Percentiles rank a stretch among this genome's conserved stretches.
Evolutionary conservation across 1,140 invertebrate species (phyloP).

Genomic region (Metopolophium dirhodum): DNA sequence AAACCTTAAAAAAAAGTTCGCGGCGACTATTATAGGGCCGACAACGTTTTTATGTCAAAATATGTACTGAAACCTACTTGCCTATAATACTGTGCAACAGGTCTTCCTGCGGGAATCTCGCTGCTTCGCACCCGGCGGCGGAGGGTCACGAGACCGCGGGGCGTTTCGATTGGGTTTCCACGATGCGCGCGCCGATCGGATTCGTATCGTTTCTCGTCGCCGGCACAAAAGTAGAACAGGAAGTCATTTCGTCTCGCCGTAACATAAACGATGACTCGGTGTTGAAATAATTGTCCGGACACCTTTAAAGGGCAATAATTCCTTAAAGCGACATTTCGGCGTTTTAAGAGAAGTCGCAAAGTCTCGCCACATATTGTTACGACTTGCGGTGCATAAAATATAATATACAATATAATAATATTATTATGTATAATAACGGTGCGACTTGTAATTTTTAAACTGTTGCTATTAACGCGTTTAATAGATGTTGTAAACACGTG

Average conservation of each 20-base stretch:
- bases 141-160: not conserved
- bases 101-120: not conserved
- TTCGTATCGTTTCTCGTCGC: not conserved
- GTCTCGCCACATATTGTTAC: not conserved
- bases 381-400: not conserved
- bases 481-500: not conserved
- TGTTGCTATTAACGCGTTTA: not conserved
- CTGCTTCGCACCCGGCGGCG: not conserved
- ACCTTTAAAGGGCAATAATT: not conserved
- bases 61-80: too few species aligned
- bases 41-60: too few species aligned
- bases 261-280: not conserved
- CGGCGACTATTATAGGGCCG: too few species aligned
- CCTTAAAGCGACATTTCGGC: conserved; percentile 19
- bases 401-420: too few species aligned
- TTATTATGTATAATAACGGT: not conserved
- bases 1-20: too few species aligned
- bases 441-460: conserved; percentile 8
- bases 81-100: too few species aligned
- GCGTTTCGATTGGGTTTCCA: not conserved
- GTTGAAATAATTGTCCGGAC: not conserved
- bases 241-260: not conserved
- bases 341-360: not conserved
- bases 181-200: not conserved
- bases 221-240: conserved; percentile 24